phyloP scores from a whole-genome alignment of 2,113 vertebrate species.

The Miniopterus natalensis region DNA sequence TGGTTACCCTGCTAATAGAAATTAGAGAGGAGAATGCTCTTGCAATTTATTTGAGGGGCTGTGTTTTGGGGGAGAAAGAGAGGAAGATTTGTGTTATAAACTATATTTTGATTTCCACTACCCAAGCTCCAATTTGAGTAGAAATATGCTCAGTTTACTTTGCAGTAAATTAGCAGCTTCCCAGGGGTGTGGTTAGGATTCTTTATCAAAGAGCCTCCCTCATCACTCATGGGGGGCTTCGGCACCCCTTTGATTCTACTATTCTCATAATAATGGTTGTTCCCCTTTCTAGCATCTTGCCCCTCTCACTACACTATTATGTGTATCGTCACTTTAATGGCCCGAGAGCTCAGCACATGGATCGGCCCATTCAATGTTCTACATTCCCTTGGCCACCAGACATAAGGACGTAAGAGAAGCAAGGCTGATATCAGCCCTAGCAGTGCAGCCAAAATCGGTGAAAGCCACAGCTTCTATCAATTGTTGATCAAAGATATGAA shows the following conservation, averaged over 20 bases:
- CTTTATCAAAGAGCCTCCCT: not conserved
- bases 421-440: not conserved
- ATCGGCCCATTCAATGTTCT: not conserved
- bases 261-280: not conserved
- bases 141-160: not conserved
- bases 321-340: not conserved
- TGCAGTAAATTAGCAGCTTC: not conserved
- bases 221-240: not conserved
- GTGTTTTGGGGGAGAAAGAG: not conserved
- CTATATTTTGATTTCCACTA: constrained; percentile 18
- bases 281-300: not conserved
- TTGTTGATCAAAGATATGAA: not conserved
- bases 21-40: not conserved
- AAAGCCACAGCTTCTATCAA: not conserved
- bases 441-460: not conserved
- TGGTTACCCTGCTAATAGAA: not conserved
- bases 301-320: not conserved
- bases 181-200: not conserved
- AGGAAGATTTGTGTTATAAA: not conserved
- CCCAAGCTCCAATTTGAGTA: not conserved
- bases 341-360: not conserved
- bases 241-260: not conserved
- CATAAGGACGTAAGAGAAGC: not conserved
- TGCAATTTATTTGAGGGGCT: not conserved
- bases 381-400: not conserved